Percentiles rank a stretch among this genome's conserved stretches.
These are phyloP conservation scores for Pipistrellus nathusii DNA, from an alignment of 2,797 vertebrate genomes.

Conservation along the genomic window DNA sequence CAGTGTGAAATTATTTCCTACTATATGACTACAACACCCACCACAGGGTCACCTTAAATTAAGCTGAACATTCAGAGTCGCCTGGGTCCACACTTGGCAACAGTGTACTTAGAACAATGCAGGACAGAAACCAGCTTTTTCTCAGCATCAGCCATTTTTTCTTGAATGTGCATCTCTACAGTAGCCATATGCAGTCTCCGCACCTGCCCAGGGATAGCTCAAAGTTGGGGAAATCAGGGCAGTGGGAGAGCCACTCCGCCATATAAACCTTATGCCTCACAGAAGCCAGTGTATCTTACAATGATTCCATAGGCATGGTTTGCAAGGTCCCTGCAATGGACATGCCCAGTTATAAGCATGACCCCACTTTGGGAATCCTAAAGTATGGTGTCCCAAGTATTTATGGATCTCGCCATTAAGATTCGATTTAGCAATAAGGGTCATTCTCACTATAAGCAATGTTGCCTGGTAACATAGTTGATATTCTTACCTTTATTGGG, in stretches of 20 bases:
- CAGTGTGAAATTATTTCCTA: neutral
- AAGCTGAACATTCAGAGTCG: neutral
- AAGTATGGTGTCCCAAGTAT: neutral
- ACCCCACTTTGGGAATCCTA: neutral
- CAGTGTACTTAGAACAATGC: neutral
- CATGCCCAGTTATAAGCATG: neutral
- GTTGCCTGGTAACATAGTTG: constrained; percentile 39
- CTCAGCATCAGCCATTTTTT: neutral
- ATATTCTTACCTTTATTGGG: constrained; percentile 28
- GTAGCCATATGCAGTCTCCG: neutral
- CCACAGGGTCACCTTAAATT: neutral
- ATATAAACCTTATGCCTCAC: neutral
- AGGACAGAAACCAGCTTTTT: neutral
- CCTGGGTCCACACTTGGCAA: neutral
- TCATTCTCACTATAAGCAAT: constrained; percentile 10
- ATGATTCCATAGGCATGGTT: neutral
- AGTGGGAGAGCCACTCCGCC: neutral
- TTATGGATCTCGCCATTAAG: neutral
- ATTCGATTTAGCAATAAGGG: neutral
- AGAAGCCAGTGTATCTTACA: neutral
- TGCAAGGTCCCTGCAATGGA: neutral
- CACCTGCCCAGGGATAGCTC: neutral
- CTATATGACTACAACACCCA: neutral
- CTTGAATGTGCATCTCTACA: neutral
- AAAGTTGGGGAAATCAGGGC: neutral